phyloP scores from a whole-genome alignment of 2,888 invertebrate genomes.

The Ernsta delagoae region DNA sequence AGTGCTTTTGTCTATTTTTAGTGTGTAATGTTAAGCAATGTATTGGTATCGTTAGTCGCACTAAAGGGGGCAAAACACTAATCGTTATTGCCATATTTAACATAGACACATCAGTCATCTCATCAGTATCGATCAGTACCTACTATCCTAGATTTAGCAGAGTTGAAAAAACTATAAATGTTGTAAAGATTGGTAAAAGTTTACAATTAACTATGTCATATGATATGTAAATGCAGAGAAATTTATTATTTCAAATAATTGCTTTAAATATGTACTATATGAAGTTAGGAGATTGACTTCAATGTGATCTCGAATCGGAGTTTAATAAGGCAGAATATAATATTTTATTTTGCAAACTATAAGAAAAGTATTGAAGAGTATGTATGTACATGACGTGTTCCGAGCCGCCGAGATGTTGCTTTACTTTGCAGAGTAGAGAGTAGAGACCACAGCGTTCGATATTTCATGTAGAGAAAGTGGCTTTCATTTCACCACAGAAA shows the following conservation, averaged over 20 bases:
- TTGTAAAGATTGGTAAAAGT: constrained; percentile 33
- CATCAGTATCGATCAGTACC: too few species aligned
- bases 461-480: constrained; percentile 5
- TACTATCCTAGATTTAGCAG: constrained; percentile 33
- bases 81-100: not conserved
- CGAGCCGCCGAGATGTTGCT: not conserved
- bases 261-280: constrained; percentile 76
- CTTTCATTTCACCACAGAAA: not conserved
- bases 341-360: constrained; percentile 44
- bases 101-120: constrained; percentile 15
- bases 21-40: not conserved
- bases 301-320: constrained; percentile 80
- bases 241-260: constrained; percentile 68
- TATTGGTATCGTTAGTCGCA: not conserved
- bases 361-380: constrained; percentile 25
- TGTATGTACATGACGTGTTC: not conserved
- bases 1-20: not conserved
- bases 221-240: constrained; percentile 56
- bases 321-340: constrained; percentile 58
- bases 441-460: constrained; percentile 7
- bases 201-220: too few species aligned
- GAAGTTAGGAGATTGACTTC: constrained; percentile 71
- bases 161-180: constrained; percentile 36
- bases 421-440: not conserved
- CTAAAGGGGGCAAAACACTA: not conserved